Evolutionary conservation across 2,113 vertebrate species (phyloP).

Genomic region (Oryzias celebensis): DNA sequence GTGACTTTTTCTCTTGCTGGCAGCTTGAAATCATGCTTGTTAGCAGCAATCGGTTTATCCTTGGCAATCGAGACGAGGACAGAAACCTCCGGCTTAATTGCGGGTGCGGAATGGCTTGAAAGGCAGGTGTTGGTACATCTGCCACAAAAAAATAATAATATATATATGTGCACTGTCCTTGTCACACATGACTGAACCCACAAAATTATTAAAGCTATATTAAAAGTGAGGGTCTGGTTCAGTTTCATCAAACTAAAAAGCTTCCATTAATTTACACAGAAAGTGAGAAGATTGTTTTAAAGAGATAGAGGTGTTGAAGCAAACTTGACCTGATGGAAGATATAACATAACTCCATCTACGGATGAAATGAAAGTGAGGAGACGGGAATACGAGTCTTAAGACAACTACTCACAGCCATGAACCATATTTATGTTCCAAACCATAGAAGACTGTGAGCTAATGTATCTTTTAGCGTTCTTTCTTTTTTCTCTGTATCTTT

Average conservation of each 20-base stretch:
- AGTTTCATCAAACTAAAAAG: constrained; percentile 12
- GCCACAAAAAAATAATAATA: constrained; percentile 28
- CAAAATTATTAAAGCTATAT: no score
- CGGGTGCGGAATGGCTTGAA: constrained; percentile 52
- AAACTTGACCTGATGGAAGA: constrained; percentile 64
- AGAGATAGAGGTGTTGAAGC: constrained; percentile 50
- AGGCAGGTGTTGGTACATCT: constrained; percentile 42
- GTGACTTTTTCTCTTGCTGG: constrained; percentile 65
- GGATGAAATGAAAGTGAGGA: constrained; percentile 41
- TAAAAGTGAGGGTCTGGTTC: no score
- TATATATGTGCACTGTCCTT: no score
- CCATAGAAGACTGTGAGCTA: constrained; percentile 21
- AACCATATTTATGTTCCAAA: constrained; percentile 15
- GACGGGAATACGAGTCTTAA: constrained; percentile 29
- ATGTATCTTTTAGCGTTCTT: constrained; percentile 3
- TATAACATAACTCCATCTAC: constrained; percentile 36
- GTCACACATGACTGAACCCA: no score
- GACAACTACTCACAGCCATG: constrained; percentile 34
- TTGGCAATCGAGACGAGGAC: constrained; percentile 63
- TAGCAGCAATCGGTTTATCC: constrained; percentile 75
- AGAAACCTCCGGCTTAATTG: constrained; percentile 59
- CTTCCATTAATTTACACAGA: constrained; percentile 38
- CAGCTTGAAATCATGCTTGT: constrained; percentile 67
- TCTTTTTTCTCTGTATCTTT: no score
- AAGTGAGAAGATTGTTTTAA: constrained; percentile 37